Base-by-base conservation (phyloP, 2,113 vertebrate genomes). In the Australoheros scitulus region DNA sequence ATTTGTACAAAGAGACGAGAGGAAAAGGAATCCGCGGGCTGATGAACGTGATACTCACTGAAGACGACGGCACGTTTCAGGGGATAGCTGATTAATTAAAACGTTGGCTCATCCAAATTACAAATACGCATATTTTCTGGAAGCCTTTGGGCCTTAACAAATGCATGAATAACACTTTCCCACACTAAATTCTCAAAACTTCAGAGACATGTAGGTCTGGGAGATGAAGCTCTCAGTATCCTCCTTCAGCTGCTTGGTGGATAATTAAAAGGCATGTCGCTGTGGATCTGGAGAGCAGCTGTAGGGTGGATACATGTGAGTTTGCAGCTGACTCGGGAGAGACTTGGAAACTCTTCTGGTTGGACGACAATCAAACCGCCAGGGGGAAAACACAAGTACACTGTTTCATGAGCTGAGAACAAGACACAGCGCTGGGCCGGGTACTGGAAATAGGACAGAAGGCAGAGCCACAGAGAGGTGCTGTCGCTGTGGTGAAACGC, bases 231-330 rank as follows among this genome's bases (percentile, higher is more conserved):
- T 87, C 76, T 38, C n/a, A 1, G 61, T 7, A n/a, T 83, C 61
- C 22, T 63, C 72, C 80, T 72, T 91, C 92, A 90, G 91, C 91
- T 92, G 91, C 88, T 84, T 32, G 1, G 11, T 72, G 77, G 85
- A 81, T 91, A 92, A 92, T 92, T 91, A 91, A 80, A 89, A 89
- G 88, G 89, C 87, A 29, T 52, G 88, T 79, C 10, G 59, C 0
- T 14, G 76, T 80, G 82, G 85, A 89, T 84, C 75, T 87, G 90
- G 36, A 43, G n/a, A 79, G 83, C 93, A 94, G 94, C 92, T 94
- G 92, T 22, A 77, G 92, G 91, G 92, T 52, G 92, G 84, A 86
- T 86, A 82, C 63, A 3, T 76, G 86, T 13, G 64, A 89, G 79
- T 56, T 38, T 32, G 79, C 84, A 85, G 79, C 87, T 59, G 85